A percentile compares a stretch with the other conserved stretches of the same genome.
These are phyloP conservation scores for Procambarus virginalis DNA, from an alignment of 1,140 invertebrate species.

Conservation along the genomic window DNA sequence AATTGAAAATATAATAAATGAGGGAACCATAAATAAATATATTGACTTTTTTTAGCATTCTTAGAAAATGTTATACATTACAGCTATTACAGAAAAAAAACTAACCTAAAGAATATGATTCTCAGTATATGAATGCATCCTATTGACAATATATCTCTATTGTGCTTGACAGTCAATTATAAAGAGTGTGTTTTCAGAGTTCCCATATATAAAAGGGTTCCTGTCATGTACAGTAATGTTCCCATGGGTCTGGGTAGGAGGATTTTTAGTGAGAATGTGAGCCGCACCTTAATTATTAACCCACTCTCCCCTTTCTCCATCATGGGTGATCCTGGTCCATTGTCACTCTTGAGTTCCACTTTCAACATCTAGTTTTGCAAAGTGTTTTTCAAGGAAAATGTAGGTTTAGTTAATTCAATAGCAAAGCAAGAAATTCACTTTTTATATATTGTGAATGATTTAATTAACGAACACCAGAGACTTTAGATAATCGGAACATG, in stretches of 20 bases:
- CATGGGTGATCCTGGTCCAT: background rate
- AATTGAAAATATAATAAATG: too few species aligned
- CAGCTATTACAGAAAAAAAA: background rate
- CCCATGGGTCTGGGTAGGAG: constrained; percentile 28
- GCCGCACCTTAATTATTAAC: background rate
- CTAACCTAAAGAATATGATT: background rate
- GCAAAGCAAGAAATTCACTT: background rate
- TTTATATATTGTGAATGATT: background rate
- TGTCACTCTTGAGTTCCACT: background rate
- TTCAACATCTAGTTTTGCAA: background rate
- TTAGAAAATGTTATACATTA: background rate
- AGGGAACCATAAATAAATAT: too few species aligned
- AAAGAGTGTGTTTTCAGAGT: background rate
- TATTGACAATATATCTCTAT: background rate
- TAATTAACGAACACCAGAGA: background rate
- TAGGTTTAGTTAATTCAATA: constrained; percentile 5
- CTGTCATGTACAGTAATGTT: background rate
- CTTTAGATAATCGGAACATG: background rate
- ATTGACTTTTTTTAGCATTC: too few species aligned
- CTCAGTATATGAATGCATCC: background rate
- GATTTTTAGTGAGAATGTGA: background rate
- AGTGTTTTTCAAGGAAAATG: background rate
- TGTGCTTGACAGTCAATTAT: background rate
- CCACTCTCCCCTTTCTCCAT: background rate
- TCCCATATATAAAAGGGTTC: background rate